Conservation (phyloP, 2,888 invertebrate species). For the Octonoba sinensis region DNA sequence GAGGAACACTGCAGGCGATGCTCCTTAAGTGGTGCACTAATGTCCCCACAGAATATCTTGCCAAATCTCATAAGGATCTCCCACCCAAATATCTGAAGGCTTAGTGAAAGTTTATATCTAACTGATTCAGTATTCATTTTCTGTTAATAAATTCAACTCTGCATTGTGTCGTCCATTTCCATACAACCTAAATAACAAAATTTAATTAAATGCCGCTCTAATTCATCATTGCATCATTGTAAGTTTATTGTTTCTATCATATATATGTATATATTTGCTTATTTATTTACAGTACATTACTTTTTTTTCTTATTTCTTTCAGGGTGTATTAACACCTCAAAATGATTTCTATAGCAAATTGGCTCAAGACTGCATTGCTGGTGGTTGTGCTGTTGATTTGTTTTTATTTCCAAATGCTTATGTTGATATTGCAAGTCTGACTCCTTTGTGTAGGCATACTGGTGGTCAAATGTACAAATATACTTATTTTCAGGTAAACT, state of each 20-base stretch:
- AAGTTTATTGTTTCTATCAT: not conserved
- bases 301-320: not conserved
- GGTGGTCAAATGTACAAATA: slow-evolving; percentile 98
- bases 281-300: too few species aligned
- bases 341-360: slow-evolving; percentile 91
- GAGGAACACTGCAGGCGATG: too few species aligned
- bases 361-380: slow-evolving; percentile 92
- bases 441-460: slow-evolving; percentile 89
- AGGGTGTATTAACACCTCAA: slow-evolving; percentile 81
- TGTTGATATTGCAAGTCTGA: slow-evolving; percentile 94
- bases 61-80: too few species aligned
- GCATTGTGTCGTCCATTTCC: not conserved
- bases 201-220: not conserved
- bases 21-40: too few species aligned
- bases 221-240: not conserved
- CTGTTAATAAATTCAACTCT: too few species aligned
- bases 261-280: not conserved
- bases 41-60: too few species aligned
- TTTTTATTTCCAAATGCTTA: slow-evolving; percentile 85
- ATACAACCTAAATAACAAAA: not conserved
- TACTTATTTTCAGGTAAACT: slow-evolving; percentile 65
- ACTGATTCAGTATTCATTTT: too few species aligned
- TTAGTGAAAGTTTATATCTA: too few species aligned
- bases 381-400: slow-evolving; percentile 94
- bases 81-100: too few species aligned